Evolutionary conservation across 64 coral and sea anemone genomes (phyloP).

Genomic region (Dendronephthya gigantea): DNA sequence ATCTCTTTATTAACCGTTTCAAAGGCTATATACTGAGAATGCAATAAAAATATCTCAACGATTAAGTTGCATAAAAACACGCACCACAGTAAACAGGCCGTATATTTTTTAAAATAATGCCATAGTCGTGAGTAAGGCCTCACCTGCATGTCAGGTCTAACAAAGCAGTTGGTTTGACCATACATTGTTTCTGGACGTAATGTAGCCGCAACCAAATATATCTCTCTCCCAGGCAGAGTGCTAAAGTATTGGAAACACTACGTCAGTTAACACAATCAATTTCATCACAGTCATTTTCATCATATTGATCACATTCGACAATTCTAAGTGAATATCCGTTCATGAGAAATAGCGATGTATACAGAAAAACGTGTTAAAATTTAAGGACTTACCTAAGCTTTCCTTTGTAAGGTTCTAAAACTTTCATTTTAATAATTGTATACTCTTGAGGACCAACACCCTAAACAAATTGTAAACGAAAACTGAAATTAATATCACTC

Average conservation of each 20-base stretch:
- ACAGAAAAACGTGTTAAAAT: background rate
- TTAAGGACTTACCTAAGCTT: constrained; percentile 58
- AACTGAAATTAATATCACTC: too few relatives aligned
- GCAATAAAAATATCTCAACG: background rate
- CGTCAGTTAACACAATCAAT: too few relatives aligned
- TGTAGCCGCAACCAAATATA: constrained; percentile 82
- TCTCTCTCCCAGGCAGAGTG: constrained; percentile 62
- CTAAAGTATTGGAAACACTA: constrained; percentile 12
- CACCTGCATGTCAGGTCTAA: constrained; percentile 95
- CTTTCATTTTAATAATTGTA: constrained; percentile 92
- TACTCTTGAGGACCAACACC: constrained; percentile 99
- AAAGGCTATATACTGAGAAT: constrained; percentile 85
- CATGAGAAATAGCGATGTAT: background rate
- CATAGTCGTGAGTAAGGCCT: too few relatives aligned
- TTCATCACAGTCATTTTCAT: too few relatives aligned
- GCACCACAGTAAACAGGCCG: too few relatives aligned
- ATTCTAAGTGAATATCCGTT: too few relatives aligned
- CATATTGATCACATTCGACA: too few relatives aligned
- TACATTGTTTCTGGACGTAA: constrained; percentile 98
- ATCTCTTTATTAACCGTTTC: constrained; percentile 75
- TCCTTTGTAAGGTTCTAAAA: constrained; percentile 53
- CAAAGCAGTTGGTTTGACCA: constrained; percentile 96
- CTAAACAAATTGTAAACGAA: constrained; percentile 1
- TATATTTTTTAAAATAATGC: too few relatives aligned
- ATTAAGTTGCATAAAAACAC: too few relatives aligned